Evolutionary conservation across 2,113 vertebrate genomes (phyloP).

Genomic region (Alligator mississippiensis): DNA sequence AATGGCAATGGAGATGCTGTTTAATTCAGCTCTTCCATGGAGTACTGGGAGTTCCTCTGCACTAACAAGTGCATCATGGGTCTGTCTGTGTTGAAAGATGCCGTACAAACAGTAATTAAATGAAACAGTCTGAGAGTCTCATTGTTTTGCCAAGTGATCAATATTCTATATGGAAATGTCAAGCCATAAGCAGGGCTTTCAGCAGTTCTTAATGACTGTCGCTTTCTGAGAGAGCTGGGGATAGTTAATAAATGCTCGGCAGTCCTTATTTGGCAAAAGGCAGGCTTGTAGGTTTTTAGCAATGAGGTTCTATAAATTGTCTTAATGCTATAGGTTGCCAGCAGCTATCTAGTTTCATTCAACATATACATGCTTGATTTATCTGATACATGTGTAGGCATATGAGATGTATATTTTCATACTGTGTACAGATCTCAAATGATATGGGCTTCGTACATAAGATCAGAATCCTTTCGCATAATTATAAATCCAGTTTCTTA

Average conservation of each 20-base stretch:
- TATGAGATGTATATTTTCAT: not conserved
- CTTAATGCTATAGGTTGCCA: not conserved
- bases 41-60: slow-evolving; percentile 14
- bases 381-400: not conserved
- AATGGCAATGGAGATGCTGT: slow-evolving; percentile 36
- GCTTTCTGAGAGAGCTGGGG: not conserved
- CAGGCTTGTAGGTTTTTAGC: not conserved
- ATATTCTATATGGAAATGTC: slow-evolving; percentile 3
- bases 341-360: not conserved
- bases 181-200: not conserved
- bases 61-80: not conserved
- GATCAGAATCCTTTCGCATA: not conserved
- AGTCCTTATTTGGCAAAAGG: not conserved
- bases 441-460: not conserved
- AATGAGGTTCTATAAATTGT: not conserved
- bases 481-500: slow-evolving; percentile 29
- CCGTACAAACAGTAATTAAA: not conserved
- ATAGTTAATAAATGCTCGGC: not conserved
- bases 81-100: not conserved
- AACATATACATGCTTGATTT: not conserved
- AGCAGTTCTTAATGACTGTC: not conserved
- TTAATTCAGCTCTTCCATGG: slow-evolving; percentile 28
- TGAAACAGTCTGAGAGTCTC: not conserved
- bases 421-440: not conserved
- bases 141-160: not conserved